Conservation (phyloP, 1,140 invertebrate genomes). For the Drosophila kohkoa region DNA sequence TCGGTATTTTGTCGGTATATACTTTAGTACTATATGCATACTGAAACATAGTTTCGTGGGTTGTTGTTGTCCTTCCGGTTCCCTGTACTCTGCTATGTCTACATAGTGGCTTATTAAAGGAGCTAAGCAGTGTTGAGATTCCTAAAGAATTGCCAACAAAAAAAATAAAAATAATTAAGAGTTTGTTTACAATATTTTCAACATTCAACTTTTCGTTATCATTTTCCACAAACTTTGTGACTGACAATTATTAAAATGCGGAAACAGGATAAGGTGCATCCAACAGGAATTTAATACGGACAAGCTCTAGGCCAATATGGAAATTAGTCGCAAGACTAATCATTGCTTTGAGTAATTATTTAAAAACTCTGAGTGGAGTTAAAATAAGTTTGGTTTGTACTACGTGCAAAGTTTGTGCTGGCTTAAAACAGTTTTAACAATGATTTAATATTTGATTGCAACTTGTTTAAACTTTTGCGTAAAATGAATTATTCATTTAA, state of each 20-base stretch:
- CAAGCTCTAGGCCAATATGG: background rate
- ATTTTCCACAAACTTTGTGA: background rate
- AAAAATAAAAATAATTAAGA: slow-evolving; percentile 13
- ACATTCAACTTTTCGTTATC: slow-evolving; percentile 5
- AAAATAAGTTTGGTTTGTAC: background rate
- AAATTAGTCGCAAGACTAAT: background rate
- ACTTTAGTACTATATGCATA: slow-evolving; percentile 4
- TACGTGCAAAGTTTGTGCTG: background rate
- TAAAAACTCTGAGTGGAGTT: background rate
- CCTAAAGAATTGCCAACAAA: background rate
- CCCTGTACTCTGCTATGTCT: slow-evolving; percentile 1
- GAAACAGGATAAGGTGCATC: background rate
- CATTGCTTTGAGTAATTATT: background rate
- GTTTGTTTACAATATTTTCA: slow-evolving; percentile 10
- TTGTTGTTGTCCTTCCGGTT: slow-evolving; percentile 13
- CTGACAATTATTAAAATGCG: background rate
- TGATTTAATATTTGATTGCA: background rate
- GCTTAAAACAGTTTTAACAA: background rate
- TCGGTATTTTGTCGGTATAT: slow-evolving; percentile 21
- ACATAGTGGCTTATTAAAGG: slow-evolving; percentile 34
- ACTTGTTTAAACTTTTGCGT: background rate
- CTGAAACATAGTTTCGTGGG: slow-evolving; percentile 10
- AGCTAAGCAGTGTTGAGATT: slow-evolving; percentile 10
- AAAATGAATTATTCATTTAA: background rate
- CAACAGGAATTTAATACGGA: background rate